Percentiles rank a stretch among this genome's conserved stretches.
phyloP scores from a whole-genome alignment of 1,140 invertebrate species.

The Lanistes nyassanus region DNA sequence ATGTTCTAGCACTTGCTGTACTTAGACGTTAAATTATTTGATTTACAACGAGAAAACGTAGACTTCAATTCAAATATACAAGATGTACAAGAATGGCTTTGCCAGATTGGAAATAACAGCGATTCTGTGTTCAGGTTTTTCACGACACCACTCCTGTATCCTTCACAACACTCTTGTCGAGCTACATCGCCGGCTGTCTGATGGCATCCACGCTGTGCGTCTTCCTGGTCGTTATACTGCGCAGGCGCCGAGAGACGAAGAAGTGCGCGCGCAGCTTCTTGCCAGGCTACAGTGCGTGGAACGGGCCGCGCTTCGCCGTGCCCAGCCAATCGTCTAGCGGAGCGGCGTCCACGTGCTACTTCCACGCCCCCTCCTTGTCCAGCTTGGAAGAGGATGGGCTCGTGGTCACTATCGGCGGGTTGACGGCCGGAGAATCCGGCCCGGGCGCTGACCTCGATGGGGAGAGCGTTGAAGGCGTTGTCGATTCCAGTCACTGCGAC shows the following conservation, averaged over 20 bases:
- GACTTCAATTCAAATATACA: too few relatives aligned
- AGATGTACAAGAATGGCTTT: too few relatives aligned
- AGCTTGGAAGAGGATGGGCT: conserved; percentile 25
- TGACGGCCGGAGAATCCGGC: not conserved
- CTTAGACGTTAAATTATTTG: too few relatives aligned
- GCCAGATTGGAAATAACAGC: too few relatives aligned
- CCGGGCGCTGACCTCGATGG: not conserved
- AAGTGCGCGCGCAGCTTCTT: conserved; percentile 4
- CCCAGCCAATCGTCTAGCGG: not conserved
- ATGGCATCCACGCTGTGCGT: conserved; percentile 19
- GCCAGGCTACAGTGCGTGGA: conserved; percentile 29
- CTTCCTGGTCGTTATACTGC: conserved; percentile 23
- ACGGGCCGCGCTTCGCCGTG: conserved; percentile 10
- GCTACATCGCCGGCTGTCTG: conserved; percentile 24
- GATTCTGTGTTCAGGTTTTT: not conserved
- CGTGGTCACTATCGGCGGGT: conserved; percentile 2
- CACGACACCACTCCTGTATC: not conserved
- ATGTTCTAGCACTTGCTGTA: too few relatives aligned
- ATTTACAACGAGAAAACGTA: too few relatives aligned
- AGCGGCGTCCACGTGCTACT: conserved; percentile 24
- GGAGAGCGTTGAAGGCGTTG: too few relatives aligned
- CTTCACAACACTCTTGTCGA: conserved; percentile 27
- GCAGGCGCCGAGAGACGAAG: conserved; percentile 1
- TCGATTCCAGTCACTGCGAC: too few relatives aligned
- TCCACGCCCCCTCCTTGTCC: conserved; percentile 11